Evolutionary conservation across 2,113 vertebrate genomes (phyloP).

Genomic region (Nothocercus nigrocapillus): DNA sequence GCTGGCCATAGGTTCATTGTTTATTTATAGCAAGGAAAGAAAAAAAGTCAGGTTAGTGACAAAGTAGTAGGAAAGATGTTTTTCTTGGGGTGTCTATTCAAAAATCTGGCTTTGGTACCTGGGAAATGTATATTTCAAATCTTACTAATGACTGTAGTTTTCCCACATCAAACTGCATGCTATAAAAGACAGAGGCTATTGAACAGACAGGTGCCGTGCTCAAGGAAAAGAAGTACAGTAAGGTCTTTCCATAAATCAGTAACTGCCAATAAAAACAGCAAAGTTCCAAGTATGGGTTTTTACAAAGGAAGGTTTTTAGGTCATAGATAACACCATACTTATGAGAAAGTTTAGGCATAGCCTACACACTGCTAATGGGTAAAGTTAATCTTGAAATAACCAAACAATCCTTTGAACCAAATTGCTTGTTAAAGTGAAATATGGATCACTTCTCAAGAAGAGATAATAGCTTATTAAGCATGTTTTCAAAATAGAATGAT

Average conservation of each 20-base stretch:
- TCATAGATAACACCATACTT: background rate
- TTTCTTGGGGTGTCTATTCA: background rate
- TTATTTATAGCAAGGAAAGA: constrained; percentile 47
- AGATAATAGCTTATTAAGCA: background rate
- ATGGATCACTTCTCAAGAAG: background rate
- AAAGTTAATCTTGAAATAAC: background rate
- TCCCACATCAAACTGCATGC: background rate
- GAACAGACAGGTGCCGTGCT: background rate
- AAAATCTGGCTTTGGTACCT: background rate
- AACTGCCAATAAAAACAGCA: background rate
- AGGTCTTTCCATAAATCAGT: background rate
- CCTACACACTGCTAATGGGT: background rate
- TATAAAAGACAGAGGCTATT: background rate
- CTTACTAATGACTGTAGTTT: background rate
- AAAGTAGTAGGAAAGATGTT: constrained; percentile 24
- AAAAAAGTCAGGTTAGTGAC: constrained; percentile 40
- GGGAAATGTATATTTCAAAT: background rate
- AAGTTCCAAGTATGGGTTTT: background rate
- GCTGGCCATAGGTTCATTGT: constrained; percentile 20
- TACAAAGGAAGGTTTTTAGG: background rate
- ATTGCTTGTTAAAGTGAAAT: background rate
- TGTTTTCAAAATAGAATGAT: background rate
- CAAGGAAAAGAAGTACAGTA: background rate
- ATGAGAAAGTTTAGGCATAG: background rate
- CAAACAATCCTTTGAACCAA: background rate